phyloP scores from a whole-genome alignment of 1,140 invertebrate species.

The Episyrphus balteatus region DNA sequence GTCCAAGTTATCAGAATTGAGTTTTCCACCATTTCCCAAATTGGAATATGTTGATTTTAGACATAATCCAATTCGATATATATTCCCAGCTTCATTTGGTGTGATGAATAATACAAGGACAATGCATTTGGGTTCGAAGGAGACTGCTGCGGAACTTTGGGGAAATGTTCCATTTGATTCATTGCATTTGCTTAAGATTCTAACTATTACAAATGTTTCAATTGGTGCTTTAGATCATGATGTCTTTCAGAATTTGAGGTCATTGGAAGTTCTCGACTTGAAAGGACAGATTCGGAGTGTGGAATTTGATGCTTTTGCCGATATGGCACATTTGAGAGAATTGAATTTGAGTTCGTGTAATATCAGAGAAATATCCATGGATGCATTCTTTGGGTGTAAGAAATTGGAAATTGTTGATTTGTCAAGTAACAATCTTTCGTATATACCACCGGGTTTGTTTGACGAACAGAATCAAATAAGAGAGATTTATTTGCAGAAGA shows the following conservation, averaged over 20 bases:
- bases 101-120: constrained; percentile 54
- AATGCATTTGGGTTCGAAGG: constrained; percentile 47
- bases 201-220: constrained; percentile 47
- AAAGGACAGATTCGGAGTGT: constrained; percentile 45
- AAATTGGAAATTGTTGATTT: constrained; percentile 49
- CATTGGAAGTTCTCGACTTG: constrained; percentile 18
- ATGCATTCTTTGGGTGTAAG: constrained; percentile 51
- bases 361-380: constrained; percentile 53
- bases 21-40: constrained; percentile 56
- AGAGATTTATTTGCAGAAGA: constrained; percentile 50
- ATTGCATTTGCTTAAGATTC: constrained; percentile 40
- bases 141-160: constrained; percentile 40
- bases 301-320: constrained; percentile 56
- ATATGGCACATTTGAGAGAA: constrained; percentile 44
- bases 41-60: constrained; percentile 48
- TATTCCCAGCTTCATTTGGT: constrained; percentile 60
- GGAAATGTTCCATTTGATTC: constrained; percentile 50
- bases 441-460: constrained; percentile 49
- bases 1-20: constrained; percentile 53
- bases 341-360: constrained; percentile 49
- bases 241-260: constrained; percentile 40
- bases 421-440: constrained; percentile 47
- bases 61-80: constrained; percentile 51
- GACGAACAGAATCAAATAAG: constrained; percentile 47
- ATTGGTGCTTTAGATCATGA: constrained; percentile 46